A percentile compares a stretch with the other conserved stretches of the same genome.
Evolutionary conservation across 2,888 invertebrate genomes (phyloP).

Genomic region (Frankliniella fusca): DNA sequence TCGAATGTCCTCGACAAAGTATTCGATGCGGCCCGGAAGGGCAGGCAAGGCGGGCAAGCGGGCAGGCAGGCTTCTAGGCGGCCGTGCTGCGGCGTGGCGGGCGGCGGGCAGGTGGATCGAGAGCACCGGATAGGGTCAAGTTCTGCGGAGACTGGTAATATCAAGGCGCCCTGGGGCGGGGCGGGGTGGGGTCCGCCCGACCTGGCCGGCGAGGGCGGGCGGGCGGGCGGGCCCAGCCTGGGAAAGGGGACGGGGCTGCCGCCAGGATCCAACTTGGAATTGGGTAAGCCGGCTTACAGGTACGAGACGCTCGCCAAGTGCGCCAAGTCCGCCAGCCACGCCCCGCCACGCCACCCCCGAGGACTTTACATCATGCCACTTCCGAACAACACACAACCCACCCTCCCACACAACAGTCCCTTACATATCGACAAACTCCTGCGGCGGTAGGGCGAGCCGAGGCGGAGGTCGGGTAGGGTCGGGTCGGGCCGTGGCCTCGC

Average conservation of each 20-base stretch:
- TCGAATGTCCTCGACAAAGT: not conserved
- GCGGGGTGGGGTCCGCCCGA: not conserved
- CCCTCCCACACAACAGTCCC: not conserved
- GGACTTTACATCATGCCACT: not conserved
- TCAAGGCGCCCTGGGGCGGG: not conserved
- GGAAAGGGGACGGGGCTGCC: not conserved
- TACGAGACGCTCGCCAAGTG: not conserved
- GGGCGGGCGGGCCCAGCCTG: not conserved
- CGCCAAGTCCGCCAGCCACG: not conserved
- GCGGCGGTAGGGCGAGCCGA: no score
- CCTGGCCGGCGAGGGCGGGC: not conserved
- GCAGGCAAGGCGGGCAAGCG: not conserved
- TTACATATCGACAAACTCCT: not conserved
- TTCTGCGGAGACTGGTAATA: no score
- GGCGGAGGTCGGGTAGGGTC: no score
- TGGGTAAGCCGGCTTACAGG: slow-evolving; percentile 19
- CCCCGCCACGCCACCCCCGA: not conserved
- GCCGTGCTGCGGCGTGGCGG: not conserved
- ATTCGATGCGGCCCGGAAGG: not conserved
- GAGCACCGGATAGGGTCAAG: not conserved
- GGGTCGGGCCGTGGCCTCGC: no score
- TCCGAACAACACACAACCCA: not conserved
- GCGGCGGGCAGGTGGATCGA: not conserved
- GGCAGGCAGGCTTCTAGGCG: not conserved
- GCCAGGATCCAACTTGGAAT: not conserved